These are phyloP conservation scores for Apamea sordens DNA, from an alignment of 2,888 invertebrate genomes.

Conservation along the genomic window DNA sequence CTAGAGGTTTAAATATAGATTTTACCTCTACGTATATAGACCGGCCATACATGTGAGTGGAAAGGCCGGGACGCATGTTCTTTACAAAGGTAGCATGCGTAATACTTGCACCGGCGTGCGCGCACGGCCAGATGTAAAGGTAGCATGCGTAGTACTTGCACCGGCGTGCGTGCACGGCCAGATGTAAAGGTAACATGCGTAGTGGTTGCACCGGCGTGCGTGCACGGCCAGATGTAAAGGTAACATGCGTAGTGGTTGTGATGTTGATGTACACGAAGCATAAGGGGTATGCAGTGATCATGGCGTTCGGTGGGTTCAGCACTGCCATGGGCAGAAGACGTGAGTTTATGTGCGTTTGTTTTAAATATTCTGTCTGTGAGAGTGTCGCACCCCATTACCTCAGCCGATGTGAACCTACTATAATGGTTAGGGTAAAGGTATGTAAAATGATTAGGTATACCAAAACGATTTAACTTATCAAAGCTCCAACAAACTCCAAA, in stretches of 20 bases:
- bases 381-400: background rate
- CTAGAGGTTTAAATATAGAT: background rate
- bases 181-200: background rate
- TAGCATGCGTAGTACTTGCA: no score
- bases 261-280: no score
- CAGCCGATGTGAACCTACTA: background rate
- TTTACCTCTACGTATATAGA: background rate
- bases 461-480: slow-evolving; percentile 1
- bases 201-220: background rate
- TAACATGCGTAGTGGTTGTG: no score
- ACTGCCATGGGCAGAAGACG: background rate
- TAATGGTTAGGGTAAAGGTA: background rate
- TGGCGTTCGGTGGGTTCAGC: no score
- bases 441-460: background rate
- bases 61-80: background rate
- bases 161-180: background rate
- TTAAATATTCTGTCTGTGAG: background rate
- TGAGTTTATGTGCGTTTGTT: background rate
- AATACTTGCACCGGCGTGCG: background rate
- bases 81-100: background rate
- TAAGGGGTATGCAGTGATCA: background rate
- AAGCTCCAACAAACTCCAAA: slow-evolving; percentile 12
- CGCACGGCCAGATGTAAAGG: background rate
- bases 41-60: background rate
- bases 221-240: background rate